phyloP scores from a whole-genome alignment of 2,888 invertebrate genomes.

The Drosophila neonasuta region DNA sequence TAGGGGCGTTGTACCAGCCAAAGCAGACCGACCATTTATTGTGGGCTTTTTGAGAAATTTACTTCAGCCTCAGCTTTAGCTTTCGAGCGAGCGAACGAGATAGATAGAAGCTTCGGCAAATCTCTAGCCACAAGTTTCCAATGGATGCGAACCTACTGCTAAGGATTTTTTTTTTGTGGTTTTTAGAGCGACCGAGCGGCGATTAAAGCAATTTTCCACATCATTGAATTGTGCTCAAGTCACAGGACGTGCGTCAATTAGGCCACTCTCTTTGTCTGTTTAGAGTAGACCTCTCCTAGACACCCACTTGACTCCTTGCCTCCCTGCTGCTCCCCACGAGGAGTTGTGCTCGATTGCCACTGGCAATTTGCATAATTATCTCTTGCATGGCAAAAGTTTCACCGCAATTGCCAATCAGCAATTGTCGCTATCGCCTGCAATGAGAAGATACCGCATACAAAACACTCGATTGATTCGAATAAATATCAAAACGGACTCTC shows the following conservation, averaged over 20 bases:
- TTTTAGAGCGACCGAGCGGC: slow-evolving; percentile 11
- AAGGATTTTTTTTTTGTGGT: not conserved
- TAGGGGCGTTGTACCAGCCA: slow-evolving; percentile 37
- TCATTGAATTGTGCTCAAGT: slow-evolving; percentile 68
- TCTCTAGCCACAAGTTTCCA: slow-evolving; percentile 22
- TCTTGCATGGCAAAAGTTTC: slow-evolving; percentile 7
- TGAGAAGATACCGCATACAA: not conserved
- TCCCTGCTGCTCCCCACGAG: not conserved
- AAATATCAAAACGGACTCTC: not conserved
- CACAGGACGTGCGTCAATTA: slow-evolving; percentile 69
- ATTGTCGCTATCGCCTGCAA: slow-evolving; percentile 16
- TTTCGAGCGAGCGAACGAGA: not conserved
- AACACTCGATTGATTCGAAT: not conserved
- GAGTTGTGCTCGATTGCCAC: slow-evolving; percentile 5
- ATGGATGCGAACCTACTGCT: not conserved
- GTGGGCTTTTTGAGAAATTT: slow-evolving; percentile 19
- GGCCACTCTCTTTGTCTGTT: not conserved
- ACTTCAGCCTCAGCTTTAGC: slow-evolving; percentile 5
- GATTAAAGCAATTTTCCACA: slow-evolving; percentile 72
- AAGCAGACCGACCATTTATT: slow-evolving; percentile 24
- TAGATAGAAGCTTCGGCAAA: not conserved
- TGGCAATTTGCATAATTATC: slow-evolving; percentile 44
- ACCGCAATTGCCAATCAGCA: slow-evolving; percentile 8
- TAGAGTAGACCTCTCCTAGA: not conserved
- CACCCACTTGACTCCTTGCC: no score